phyloP scores from a whole-genome alignment of 2,113 vertebrate species.

The Eulacestoma nigropectus region DNA sequence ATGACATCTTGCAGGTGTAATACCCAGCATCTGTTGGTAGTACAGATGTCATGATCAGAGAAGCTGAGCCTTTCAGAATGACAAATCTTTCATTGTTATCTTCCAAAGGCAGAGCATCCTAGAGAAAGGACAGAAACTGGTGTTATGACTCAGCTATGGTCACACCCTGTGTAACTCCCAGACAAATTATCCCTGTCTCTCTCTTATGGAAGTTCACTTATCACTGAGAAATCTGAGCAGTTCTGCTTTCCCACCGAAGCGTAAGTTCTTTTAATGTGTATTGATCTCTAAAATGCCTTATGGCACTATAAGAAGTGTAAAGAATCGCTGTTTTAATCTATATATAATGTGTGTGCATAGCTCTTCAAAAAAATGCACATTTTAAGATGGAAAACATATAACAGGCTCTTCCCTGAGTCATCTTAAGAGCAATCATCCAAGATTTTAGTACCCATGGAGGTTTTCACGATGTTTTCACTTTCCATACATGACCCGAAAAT shows the following conservation, averaged over 20 bases:
- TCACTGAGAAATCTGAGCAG: not conserved
- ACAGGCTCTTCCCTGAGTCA: not conserved
- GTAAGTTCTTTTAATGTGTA: not conserved
- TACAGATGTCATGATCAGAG: slow-evolving; percentile 69
- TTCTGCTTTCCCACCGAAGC: not conserved
- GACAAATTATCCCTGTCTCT: not conserved
- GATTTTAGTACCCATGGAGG: not conserved
- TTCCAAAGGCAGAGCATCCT: slow-evolving; percentile 66
- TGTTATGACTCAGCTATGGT: not conserved
- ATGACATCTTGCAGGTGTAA: slow-evolving; percentile 78
- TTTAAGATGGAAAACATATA: not conserved
- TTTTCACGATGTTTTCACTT: not conserved
- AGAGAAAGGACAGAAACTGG: not conserved
- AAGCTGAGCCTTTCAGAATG: not conserved
- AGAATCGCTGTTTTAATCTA: not conserved
- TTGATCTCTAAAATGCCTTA: not conserved
- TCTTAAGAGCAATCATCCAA: not conserved
- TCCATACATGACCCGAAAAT: not conserved
- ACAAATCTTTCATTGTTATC: not conserved
- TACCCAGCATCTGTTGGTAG: slow-evolving; percentile 67
- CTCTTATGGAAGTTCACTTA: not conserved
- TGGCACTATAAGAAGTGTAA: not conserved
- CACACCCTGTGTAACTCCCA: not conserved
- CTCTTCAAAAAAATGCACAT: not conserved
- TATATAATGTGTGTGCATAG: not conserved